Evolutionary conservation across 2,797 vertebrate genomes (phyloP), one percentile per base, ranked within the genome.

Genomic region (Propithecus perrieri): DNA sequence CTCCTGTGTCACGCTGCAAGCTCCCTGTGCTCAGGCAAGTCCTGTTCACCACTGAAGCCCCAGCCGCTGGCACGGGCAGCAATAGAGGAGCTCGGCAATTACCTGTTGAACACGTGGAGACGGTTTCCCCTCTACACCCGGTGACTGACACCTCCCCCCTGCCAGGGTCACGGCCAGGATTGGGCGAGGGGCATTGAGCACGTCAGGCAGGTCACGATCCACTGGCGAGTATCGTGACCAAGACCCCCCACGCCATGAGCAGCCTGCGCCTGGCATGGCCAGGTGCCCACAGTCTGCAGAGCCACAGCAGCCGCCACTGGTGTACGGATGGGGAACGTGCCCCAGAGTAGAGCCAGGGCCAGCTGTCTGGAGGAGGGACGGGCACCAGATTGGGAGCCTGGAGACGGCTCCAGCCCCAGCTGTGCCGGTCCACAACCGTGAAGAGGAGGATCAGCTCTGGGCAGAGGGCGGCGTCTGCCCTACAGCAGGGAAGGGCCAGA

Each of bases 241-340:
- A 0, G 4, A 5, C 53, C 71, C 7, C 30, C 33, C 13, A 4
- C 0, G 0, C 59, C 55, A 4, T 0, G 1, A n/a, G 5, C 7
- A 9, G 35, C 43, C n/a, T 38, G 14, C 4, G 15, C 26, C 38
- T 2, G 33, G 41, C 4, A 0, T 2, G 46, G 28, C 22, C 10
- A 11, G 65, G 35, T 7, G 30, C 7, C 50, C 13, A 0, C 5
- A 14, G 30, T 28, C 86, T 13, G 2, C 63, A 74, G 46, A 35
- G 7, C 30, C 63, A 9, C 0, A 35, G 33, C 11, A 55, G 14
- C 24, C 20, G 43, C 26, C 10, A 0, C 30, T 30, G 24, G 43
- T 2, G 10, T 35, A 26, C 11, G 61, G 7, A 3, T 0, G 6
- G 71, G 8, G 59, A 17, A 0, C 0, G 2, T 2, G 65, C 9